phyloP scores from a whole-genome alignment of 2,113 vertebrate genomes.

The Crotalus horridus region DNA sequence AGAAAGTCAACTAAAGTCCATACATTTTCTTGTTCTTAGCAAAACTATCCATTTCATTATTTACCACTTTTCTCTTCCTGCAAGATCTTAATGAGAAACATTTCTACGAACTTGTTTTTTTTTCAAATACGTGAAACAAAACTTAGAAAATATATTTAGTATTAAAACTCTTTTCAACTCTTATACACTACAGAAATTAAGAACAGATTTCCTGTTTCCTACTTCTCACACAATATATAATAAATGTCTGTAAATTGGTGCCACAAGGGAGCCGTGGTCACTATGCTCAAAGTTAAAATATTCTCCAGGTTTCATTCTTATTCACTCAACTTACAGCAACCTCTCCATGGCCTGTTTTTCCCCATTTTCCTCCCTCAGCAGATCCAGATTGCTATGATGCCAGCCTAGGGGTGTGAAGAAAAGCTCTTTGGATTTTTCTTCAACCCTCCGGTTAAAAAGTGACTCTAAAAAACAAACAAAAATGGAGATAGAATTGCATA shows the following conservation, averaged over 20 bases:
- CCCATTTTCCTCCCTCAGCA: conserved; percentile 95
- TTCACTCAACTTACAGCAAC: conserved; percentile 83
- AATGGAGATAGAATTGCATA: not conserved
- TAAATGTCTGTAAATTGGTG: not conserved
- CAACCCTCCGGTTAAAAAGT: conserved; percentile 93
- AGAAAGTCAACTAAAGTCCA: not conserved
- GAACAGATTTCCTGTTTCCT: not conserved
- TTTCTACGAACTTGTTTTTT: not conserved
- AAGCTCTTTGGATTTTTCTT: conserved; percentile 95
- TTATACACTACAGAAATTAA: not conserved
- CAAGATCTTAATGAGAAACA: not conserved
- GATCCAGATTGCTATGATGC: conserved; percentile 96
- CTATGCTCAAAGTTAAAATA: fast-evolving
- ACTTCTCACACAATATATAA: not conserved
- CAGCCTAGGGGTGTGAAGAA: conserved; percentile 94
- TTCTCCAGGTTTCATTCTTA: not conserved
- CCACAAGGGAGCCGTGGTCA: not conserved
- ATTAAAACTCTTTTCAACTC: not conserved
- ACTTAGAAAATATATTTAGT: not conserved
- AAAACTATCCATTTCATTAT: not conserved
- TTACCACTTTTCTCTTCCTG: not conserved
- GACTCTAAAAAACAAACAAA: conserved; percentile 77
- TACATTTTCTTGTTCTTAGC: not conserved
- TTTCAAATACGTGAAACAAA: not conserved
- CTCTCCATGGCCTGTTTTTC: conserved; percentile 99